Evolutionary conservation across 2,888 invertebrate species (phyloP).

Genomic region (Odontomyia ornata): DNA sequence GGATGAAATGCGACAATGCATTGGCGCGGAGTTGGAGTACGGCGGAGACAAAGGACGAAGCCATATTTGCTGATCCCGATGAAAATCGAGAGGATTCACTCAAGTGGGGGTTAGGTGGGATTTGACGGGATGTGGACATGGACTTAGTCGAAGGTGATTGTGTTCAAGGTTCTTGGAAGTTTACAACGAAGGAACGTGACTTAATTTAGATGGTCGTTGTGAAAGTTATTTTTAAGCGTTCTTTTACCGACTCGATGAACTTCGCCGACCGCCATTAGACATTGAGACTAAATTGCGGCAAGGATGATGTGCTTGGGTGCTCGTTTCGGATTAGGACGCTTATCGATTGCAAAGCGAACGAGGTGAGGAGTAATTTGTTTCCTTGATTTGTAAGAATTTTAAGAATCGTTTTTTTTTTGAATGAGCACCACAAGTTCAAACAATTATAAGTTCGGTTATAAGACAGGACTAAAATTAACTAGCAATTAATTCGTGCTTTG

Average conservation of each 20-base stretch:
- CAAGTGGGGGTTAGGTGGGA: neutral
- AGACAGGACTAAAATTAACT: too few species aligned
- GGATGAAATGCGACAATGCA: constrained; percentile 38
- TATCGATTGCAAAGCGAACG: neutral
- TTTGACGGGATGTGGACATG: neutral
- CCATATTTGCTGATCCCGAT: constrained; percentile 7
- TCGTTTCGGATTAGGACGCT: neutral
- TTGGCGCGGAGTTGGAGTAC: neutral
- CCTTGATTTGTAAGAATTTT: too few species aligned
- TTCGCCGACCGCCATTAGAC: neutral
- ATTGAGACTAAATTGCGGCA: constrained; percentile 22
- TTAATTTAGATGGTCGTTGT: constrained; percentile 46
- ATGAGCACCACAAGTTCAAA: too few species aligned
- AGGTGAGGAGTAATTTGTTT: neutral
- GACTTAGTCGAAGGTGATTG: neutral
- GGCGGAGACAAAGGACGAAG: neutral
- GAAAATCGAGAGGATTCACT: neutral
- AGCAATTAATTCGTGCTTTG: too few species aligned
- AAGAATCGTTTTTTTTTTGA: too few species aligned
- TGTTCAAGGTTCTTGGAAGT: constrained; percentile 46
- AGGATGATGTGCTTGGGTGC: neutral
- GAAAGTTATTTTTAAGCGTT: constrained; percentile 42
- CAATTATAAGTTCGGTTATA: too few species aligned
- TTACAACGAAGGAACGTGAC: constrained; percentile 48
- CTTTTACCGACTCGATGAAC: constrained; percentile 23